Conservation (phyloP, 2,797 vertebrate genomes). For the Dermochelys coriacea region DNA sequence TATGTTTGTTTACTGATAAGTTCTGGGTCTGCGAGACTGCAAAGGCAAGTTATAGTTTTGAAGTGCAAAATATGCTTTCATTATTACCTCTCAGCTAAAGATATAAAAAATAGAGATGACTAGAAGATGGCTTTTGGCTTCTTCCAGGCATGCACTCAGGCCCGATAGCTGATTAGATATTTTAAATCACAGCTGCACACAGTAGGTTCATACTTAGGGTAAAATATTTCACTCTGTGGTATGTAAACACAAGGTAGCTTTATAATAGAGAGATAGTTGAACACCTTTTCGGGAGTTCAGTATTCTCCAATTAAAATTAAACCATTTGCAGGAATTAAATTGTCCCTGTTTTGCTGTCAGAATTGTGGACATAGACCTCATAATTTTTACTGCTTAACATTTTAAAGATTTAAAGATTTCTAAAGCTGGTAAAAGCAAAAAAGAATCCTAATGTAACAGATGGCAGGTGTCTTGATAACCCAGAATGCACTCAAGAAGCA, state of each 20-base stretch:
- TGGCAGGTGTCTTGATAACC: not conserved
- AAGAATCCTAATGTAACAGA: not conserved
- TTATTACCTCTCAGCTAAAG: conserved; percentile 74
- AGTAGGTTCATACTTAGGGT: conserved; percentile 34
- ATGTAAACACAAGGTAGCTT: conserved; percentile 50
- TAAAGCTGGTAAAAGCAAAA: not conserved
- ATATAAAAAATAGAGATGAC: conserved; percentile 65
- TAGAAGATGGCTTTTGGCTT: conserved; percentile 60
- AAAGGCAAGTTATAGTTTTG: conserved; percentile 63
- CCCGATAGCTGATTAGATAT: conserved; percentile 47
- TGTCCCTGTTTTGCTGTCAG: conserved; percentile 1
- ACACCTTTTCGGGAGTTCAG: conserved; percentile 42
- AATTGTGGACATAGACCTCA: not conserved
- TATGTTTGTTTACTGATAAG: conserved; percentile 72
- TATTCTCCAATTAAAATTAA: conserved; percentile 55
- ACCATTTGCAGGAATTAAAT: conserved; percentile 14
- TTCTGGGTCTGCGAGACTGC: conserved; percentile 61
- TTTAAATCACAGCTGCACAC: conserved; percentile 67
- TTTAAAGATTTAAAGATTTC: not conserved
- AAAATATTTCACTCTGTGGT: conserved; percentile 31
- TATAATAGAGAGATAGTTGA: conserved; percentile 47
- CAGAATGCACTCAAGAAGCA: not conserved
- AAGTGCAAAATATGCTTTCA: conserved; percentile 78
- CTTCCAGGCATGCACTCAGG: conserved; percentile 15
- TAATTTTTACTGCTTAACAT: not conserved